Evolutionary conservation across 2,797 vertebrate genomes (phyloP), one percentile per base, ranked within the genome.

Genomic region (Pangasius sanitwongsei): DNA sequence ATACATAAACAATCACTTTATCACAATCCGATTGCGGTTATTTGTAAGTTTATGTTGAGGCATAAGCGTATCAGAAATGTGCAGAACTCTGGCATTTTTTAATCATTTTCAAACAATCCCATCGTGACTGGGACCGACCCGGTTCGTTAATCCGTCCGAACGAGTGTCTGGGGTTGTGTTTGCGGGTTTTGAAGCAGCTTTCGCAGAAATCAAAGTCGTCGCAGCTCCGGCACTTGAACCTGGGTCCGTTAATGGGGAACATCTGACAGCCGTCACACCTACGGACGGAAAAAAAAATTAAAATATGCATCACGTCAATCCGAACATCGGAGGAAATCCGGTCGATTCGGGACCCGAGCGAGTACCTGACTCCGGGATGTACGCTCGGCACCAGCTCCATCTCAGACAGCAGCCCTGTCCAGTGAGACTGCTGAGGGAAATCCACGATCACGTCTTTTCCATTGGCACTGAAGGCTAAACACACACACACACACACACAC

Each of bases 211-310:
- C 99, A 91, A 99, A 99, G 95, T 99, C 98, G 65, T 99, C 98
- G 83, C 98, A 99, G 91, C 97, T 98, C 89, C 97, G 97, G 93
- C 99, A 99, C 94, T 99, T 99, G 95, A 99, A 99, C 91, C 99
- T 95, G 87, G 98, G 96, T 1, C 99, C 99, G 18, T 98, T 98
- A 93, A 99, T 99, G n/a, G 99, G 99, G 94, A 99, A 99, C 97
- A 99, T 99, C 93, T 99, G 99, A 93, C 99, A 99, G 90, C 99
- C 99, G 25, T 99, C 99, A 93, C 98, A 99, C 91, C 99, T 99
- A 92, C 86, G 11, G 55, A 31, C 2, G 50, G 78, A 88, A 67
- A 9, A 61, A 0, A 44, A 53, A 6, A 34, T 13, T 37, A 37
- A 1, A 37, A 44, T 44, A 4, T 44, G 7, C 53, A 6, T 61